A percentile compares a stretch with the other conserved stretches of the same genome.
Conservation (phyloP, 2,888 invertebrate species). For the Dasypolia templi region DNA sequence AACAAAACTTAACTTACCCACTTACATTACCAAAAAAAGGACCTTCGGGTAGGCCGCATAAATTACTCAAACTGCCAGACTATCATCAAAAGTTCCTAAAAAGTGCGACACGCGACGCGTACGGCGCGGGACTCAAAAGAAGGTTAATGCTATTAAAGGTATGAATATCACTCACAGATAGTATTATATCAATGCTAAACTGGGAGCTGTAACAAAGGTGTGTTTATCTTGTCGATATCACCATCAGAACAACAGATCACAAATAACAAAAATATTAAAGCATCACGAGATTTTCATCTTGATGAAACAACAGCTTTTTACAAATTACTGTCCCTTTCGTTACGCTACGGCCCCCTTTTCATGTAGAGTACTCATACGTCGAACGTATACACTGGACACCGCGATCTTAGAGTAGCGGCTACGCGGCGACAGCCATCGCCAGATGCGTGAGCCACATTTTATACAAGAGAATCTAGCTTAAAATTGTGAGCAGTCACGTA, state of each 20-base stretch:
- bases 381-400: neutral
- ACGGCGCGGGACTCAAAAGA: no score
- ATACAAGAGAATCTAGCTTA: neutral
- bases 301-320: neutral
- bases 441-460: neutral
- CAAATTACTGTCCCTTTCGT: neutral
- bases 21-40: no score
- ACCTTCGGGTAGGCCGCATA: no score
- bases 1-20: no score
- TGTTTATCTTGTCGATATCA: constrained; percentile 2
- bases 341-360: neutral
- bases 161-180: constrained; percentile 28
- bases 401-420: neutral
- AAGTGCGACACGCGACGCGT: no score
- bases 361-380: neutral
- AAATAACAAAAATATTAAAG: neutral
- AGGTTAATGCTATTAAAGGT: constrained; percentile 26
- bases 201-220: neutral
- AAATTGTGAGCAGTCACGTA: neutral
- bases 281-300: neutral
- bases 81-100: no score
- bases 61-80: no score
- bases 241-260: neutral
- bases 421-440: neutral
- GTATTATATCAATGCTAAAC: constrained; percentile 6